These are phyloP conservation scores for Neodiprion virginianus DNA, from an alignment of 1,140 invertebrate genomes.

Conservation along the genomic window DNA sequence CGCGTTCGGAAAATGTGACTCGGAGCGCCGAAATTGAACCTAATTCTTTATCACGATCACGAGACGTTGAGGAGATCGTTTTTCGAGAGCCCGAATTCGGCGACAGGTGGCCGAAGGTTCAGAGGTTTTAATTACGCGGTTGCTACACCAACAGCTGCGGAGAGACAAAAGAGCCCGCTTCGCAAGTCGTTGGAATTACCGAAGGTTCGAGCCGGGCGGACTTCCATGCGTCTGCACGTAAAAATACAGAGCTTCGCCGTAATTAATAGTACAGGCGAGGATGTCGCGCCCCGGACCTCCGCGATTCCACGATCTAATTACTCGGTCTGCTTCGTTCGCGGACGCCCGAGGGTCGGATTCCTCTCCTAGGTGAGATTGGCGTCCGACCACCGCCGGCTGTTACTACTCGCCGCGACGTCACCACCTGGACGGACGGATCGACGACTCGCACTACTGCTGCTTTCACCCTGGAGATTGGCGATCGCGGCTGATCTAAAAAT, in stretches of 20 bases:
- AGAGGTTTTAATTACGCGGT: too few species aligned
- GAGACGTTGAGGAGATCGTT: too few species aligned
- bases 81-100: too few species aligned
- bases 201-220: background rate
- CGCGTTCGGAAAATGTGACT: too few species aligned
- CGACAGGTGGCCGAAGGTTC: too few species aligned
- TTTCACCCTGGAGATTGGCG: too few species aligned
- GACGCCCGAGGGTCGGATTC: background rate
- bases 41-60: too few species aligned
- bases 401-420: background rate
- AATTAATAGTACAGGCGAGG: background rate
- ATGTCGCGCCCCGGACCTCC: background rate
- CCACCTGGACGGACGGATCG: background rate
- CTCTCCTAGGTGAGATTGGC: background rate
- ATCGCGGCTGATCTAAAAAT: too few species aligned
- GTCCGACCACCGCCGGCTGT: background rate
- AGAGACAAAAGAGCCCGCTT: too few species aligned
- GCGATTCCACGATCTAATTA: constrained; percentile 4
- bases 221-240: background rate
- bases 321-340: constrained; percentile 4
- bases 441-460: background rate
- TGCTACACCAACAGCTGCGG: too few species aligned
- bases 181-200: background rate
- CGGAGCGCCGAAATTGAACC: too few species aligned
- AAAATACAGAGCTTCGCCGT: background rate